Conservation (phyloP, 2,888 invertebrate species). For the Biston betularia region DNA sequence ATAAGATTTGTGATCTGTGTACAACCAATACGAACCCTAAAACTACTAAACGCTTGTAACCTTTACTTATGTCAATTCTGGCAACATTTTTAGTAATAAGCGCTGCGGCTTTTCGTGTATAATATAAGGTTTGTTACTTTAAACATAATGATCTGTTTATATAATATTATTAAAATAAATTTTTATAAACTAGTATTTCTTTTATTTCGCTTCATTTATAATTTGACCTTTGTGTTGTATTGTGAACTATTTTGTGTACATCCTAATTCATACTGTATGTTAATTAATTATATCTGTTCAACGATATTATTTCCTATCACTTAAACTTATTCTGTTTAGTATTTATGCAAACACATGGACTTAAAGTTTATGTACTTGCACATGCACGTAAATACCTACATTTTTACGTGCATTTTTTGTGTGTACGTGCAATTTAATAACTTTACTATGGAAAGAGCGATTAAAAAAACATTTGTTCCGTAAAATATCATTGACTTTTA, state of each 20-base stretch:
- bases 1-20: too few species aligned
- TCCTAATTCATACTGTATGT: not conserved
- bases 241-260: constrained; percentile 1
- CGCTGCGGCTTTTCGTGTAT: constrained; percentile 20
- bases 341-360: too few species aligned
- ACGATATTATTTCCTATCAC: too few species aligned
- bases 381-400: too few species aligned
- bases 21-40: not conserved
- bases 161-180: constrained; percentile 24
- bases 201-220: constrained; percentile 60
- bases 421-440: too few species aligned
- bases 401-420: too few species aligned
- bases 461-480: too few species aligned
- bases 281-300: not conserved
- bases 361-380: too few species aligned
- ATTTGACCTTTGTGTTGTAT: constrained; percentile 16
- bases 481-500: too few species aligned
- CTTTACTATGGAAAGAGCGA: too few species aligned
- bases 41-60: not conserved
- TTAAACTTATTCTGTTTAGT: too few species aligned
- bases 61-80: not conserved
- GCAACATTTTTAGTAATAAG: constrained; percentile 2
- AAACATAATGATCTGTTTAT: constrained; percentile 2
- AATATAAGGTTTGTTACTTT: constrained; percentile 6
- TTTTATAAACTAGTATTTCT: constrained; percentile 46